Evolutionary conservation across 2,888 invertebrate species (phyloP).

Genomic region (Odiellus spinosus): DNA sequence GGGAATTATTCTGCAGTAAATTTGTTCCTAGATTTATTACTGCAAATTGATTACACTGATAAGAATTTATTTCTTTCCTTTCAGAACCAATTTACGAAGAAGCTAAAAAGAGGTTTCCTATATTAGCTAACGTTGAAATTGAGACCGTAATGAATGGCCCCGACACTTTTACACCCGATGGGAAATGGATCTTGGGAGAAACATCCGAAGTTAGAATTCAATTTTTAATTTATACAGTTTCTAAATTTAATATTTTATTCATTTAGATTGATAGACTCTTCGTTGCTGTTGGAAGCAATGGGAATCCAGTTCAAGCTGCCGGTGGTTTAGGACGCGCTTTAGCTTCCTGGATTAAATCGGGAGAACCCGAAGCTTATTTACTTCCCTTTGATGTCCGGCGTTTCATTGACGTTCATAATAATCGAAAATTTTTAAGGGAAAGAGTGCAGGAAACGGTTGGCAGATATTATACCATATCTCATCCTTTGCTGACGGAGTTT

Average conservation of each 20-base stretch:
- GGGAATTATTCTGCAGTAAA: conserved; percentile 42
- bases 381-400: conserved; percentile 76
- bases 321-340: conserved; percentile 51
- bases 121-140: conserved; percentile 36
- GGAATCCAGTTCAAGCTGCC: conserved; percentile 49
- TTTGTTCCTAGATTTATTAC: neutral
- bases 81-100: conserved; percentile 30
- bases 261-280: conserved; percentile 46
- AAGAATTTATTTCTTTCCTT: conserved; percentile 2
- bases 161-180: conserved; percentile 92
- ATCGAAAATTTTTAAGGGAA: conserved; percentile 75
- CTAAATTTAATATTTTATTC: conserved; percentile 2
- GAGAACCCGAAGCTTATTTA: conserved; percentile 42
- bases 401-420: conserved; percentile 84
- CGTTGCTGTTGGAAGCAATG: conserved; percentile 56
- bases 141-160: conserved; percentile 50
- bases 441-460: conserved; percentile 74
- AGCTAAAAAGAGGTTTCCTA: conserved; percentile 37
- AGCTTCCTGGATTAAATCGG: conserved; percentile 50
- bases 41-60: neutral
- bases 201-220: conserved; percentile 56
- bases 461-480: conserved; percentile 24
- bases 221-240: neutral
- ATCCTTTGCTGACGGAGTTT: conserved; percentile 34
- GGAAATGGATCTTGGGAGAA: conserved; percentile 88